Percentiles rank a stretch among this genome's conserved stretches.
Evolutionary conservation across 2,797 vertebrate species (phyloP).

Genomic region (Yasuhikotakia modesta): DNA sequence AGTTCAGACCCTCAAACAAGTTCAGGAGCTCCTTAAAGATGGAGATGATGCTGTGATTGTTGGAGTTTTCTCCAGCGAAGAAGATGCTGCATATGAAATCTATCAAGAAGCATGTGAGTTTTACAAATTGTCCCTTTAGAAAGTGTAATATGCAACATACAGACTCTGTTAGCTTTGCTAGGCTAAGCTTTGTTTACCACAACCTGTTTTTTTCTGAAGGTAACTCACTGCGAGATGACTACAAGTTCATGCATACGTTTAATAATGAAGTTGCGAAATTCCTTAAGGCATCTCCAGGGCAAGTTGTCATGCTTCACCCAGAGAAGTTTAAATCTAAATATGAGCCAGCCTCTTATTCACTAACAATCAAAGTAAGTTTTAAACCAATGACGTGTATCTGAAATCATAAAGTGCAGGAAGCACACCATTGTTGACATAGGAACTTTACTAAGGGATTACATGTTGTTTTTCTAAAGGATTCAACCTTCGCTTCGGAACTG

Average conservation of each 20-base stretch:
- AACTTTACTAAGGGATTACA: neutral
- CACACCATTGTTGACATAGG: neutral
- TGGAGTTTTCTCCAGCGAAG: conserved; percentile 83
- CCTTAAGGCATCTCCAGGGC: conserved; percentile 82
- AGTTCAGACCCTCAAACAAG: conserved; percentile 85
- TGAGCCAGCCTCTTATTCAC: conserved; percentile 76
- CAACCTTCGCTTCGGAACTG: conserved; percentile 77
- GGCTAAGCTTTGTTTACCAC: neutral
- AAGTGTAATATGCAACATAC: neutral
- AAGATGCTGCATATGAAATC: conserved; percentile 77
- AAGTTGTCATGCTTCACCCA: conserved; percentile 86
- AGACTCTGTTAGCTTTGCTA: neutral
- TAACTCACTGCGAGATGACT: conserved; percentile 90
- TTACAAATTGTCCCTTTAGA: neutral
- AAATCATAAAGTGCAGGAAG: neutral
- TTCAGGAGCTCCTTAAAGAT: conserved; percentile 91
- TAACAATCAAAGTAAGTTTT: conserved; percentile 81
- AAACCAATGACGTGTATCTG: neutral
- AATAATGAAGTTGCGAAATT: conserved; percentile 83
- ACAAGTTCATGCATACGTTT: conserved; percentile 91
- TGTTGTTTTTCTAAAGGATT: conserved; percentile 74
- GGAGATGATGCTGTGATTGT: conserved; percentile 90
- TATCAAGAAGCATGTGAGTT: conserved; percentile 91
- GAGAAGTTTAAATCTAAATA: conserved; percentile 92
- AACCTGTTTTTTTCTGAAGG: conserved; percentile 70